Evolutionary conservation across 2,797 vertebrate species (phyloP), one percentile per base, ranked within the genome.

Genomic region (Cottoperca gobio): DNA sequence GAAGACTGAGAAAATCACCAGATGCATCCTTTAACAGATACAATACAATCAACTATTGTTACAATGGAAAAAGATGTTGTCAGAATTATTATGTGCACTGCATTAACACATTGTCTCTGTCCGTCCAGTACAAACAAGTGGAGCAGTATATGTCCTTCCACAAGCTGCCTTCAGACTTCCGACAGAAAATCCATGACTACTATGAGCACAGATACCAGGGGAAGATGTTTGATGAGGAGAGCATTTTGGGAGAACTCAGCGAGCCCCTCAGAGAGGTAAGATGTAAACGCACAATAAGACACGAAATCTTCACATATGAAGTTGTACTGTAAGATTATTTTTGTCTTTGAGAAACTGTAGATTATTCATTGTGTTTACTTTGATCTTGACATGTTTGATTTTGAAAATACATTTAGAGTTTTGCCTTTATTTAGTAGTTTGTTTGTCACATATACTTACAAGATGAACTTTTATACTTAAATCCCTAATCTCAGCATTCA

Each of bases 111-210:
- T 57, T 73, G 7, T 78, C 50, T 87, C 63, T 88, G 19, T 80
- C 58, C 13, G 19, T 72, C 58, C 92, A 99, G 97, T 99, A 99
- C 93, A 99, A 99, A 91, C 97, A 99, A 91, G 97, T 99, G 92
- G 98, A 99, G 90, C 97, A 99, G 91, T 99, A 99, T 77, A 99
- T 99, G 98, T 99, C 98, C 88, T 99, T 99, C 94, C 98, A 99
- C 92, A 99, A 99, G 87, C 95, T 99, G 89, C 97, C 97, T 0
- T 95, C 98, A 0, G 98, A 99, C 90, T 98, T 99, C 92, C 96
- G 98, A n/a, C 98, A 99, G 93, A 98, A 97, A 87, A 97, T 99
- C 90, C 98, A 99, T 0, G 98, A 99, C 90, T 99, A 99, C 89
- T 99, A 99, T 0, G 98, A 99, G 86, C 97, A 99, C 81, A 96